A percentile compares a stretch with the other conserved stretches of the same genome.
Conservation (phyloP, 2,797 vertebrate species). For the Novumbra hubbsi region DNA sequence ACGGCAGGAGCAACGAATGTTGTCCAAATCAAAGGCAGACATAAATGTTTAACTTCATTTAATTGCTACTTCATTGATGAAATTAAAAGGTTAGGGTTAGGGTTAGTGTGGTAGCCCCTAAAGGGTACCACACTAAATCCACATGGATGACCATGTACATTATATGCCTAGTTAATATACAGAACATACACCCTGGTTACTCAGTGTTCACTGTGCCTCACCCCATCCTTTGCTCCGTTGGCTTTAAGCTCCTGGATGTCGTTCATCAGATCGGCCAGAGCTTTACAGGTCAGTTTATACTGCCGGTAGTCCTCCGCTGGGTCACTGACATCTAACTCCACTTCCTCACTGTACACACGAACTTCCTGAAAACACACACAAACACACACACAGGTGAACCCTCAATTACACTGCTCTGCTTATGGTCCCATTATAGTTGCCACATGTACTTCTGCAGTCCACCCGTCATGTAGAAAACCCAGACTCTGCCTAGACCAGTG, state of each 20-base stretch:
- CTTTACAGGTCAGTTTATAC: conserved; percentile 91
- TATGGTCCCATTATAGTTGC: background rate
- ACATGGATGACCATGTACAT: too few species aligned
- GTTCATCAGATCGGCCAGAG: conserved; percentile 87
- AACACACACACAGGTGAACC: background rate
- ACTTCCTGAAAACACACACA: conserved; percentile 74
- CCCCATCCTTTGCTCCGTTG: conserved; percentile 86
- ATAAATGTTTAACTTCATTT: too few species aligned
- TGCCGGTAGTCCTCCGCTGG: conserved; percentile 86
- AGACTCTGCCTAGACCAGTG: background rate
- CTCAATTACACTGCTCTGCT: background rate
- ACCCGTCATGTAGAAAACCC: background rate
- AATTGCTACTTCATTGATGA: too few species aligned
- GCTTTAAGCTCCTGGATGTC: conserved; percentile 97
- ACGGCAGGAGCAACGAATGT: too few species aligned
- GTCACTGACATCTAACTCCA: conserved; percentile 86
- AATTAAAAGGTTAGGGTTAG: too few species aligned
- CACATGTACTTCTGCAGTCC: background rate
- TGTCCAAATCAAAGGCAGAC: too few species aligned
- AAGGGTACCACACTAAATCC: too few species aligned
- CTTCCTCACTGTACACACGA: conserved; percentile 88
- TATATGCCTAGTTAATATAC: too few species aligned
- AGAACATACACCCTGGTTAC: too few species aligned
- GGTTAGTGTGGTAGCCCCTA: too few species aligned
- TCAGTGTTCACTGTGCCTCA: conserved; percentile 59